Percentiles rank a stretch among this genome's conserved stretches.
Conservation (phyloP, 1,140 invertebrate species). For the Zaprionus gabonicus region DNA sequence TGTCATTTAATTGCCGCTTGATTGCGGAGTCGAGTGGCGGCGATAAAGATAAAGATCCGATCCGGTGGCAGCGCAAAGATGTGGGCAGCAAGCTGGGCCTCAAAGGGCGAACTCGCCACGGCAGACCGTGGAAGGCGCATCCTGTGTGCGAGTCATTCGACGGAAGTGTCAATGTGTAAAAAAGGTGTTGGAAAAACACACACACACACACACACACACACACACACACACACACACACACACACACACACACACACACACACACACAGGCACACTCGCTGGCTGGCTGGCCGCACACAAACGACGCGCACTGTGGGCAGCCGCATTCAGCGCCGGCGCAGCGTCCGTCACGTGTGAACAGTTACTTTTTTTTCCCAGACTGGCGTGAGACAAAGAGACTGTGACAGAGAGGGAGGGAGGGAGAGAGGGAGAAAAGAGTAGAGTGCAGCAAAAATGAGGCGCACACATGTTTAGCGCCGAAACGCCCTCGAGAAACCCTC, state of each 20-base stretch:
- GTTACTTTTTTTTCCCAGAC: constrained; percentile 53
- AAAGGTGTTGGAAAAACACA: constrained; percentile 77
- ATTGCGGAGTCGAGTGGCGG: constrained; percentile 59
- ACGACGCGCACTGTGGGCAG: constrained; percentile 37
- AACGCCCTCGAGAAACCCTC: constrained; percentile 59
- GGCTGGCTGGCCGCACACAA: constrained; percentile 23
- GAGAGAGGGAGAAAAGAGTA: background rate
- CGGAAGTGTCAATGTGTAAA: constrained; percentile 78
- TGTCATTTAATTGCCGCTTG: constrained; percentile 76
- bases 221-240: no score
- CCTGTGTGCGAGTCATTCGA: constrained; percentile 48
- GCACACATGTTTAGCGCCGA: constrained; percentile 81
- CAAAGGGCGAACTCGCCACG: background rate
- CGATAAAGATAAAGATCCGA: constrained; percentile 57
- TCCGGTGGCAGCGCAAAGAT: constrained; percentile 17
- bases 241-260: background rate
- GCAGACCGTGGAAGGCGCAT: constrained; percentile 24
- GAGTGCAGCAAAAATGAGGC: constrained; percentile 50
- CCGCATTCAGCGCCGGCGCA: constrained; percentile 52
- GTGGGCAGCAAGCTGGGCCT: constrained; percentile 30
- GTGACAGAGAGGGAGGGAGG: background rate
- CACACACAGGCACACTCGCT: background rate
- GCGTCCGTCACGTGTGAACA: constrained; percentile 70
- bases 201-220: constrained; percentile 31
- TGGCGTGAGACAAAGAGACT: background rate